A percentile compares a stretch with the other conserved stretches of the same genome.
Evolutionary conservation across 2,113 vertebrate species (phyloP).

Genomic region (Cavia aperea): DNA sequence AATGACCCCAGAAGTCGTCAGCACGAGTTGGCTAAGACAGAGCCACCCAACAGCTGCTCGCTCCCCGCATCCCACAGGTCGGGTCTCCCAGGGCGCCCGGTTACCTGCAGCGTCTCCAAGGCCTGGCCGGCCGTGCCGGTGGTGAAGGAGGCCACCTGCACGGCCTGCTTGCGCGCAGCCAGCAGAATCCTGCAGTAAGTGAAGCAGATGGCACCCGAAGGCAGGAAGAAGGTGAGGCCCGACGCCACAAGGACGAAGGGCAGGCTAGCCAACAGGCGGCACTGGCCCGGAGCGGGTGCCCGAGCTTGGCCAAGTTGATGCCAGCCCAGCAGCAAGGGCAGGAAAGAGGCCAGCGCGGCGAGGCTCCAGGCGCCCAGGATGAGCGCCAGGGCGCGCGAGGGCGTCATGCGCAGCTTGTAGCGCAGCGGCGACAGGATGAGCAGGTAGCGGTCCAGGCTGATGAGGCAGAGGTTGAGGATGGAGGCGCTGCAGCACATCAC

Average conservation of each 20-base stretch:
- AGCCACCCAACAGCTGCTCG: background rate
- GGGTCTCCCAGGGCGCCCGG: background rate
- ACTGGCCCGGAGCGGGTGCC: conserved; percentile 75
- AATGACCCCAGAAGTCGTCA: background rate
- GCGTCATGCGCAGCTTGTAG: conserved; percentile 95
- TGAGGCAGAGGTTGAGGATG: conserved; percentile 96
- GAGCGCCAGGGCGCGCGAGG: conserved; percentile 84
- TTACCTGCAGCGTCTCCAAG: conserved; percentile 76
- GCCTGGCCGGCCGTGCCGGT: conserved; percentile 74
- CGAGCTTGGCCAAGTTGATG: conserved; percentile 79
- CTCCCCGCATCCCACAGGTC: background rate
- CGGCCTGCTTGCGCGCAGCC: conserved; percentile 87
- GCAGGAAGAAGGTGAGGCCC: conserved; percentile 94
- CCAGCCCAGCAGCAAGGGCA: conserved; percentile 96
- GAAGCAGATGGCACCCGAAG: conserved; percentile 93
- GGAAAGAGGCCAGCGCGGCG: conserved; percentile 90
- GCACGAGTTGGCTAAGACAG: no score
- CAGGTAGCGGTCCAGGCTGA: conserved; percentile 96
- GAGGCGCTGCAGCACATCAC: conserved; percentile 99
- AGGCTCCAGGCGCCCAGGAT: conserved; percentile 89
- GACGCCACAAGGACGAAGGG: conserved; percentile 93
- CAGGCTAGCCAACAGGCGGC: conserved; percentile 87
- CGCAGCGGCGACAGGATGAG: conserved; percentile 94
- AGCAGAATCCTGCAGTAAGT: conserved; percentile 95
- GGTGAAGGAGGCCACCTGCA: conserved; percentile 89